Evolutionary conservation across 2,797 vertebrate species (phyloP), one percentile per base, ranked within the genome.

Genomic region (Gobio occitaniae): DNA sequence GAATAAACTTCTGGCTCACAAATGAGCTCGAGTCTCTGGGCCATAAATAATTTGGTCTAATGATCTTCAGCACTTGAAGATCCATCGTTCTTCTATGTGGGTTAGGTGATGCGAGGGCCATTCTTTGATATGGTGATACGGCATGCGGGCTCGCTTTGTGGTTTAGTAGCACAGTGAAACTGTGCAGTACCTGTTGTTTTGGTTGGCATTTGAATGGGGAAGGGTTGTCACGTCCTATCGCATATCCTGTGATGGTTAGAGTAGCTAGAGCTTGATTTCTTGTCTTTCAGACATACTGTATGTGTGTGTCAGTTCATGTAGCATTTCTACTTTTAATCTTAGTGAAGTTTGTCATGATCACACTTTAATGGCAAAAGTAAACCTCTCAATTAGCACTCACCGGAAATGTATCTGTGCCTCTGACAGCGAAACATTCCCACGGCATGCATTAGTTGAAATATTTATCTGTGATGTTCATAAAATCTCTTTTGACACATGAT

Each of bases 41-140:
- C 65, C 83, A 78, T 87, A 78, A 87, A 82, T 86, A 79, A 86
- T 81, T 79, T 80, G 68, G 56, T 83, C 61, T 63, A 71, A 66
- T 87, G 83, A 70, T 77, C 68, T 61, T 54, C 79, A 70, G 29
- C 66, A 63, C 41, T 76, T 82, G 47, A 81, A 21, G 78, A 63
- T 84, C 78, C 63, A 77, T 81, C 25, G 17, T 41, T 85, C 44
- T 66, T 52, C 41, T 65, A 32, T 79, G 59, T 83, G 81, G 68
- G 69, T 86, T 44, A 50, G 81, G 82, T 77, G 78, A 78, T 61
- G 61, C 65, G 77, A 54, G 68, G 56, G 25, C 17, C 32, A 6
- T 65, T 75, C 50, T 25, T 29, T 38, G 25, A 32, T 74, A 21
- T 56, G 21, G 15, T 69, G 47, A 66, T 65, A n/a, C 38, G 17